Base-by-base conservation (phyloP, 2,113 vertebrate genomes). In the Hemibates koningsi region DNA sequence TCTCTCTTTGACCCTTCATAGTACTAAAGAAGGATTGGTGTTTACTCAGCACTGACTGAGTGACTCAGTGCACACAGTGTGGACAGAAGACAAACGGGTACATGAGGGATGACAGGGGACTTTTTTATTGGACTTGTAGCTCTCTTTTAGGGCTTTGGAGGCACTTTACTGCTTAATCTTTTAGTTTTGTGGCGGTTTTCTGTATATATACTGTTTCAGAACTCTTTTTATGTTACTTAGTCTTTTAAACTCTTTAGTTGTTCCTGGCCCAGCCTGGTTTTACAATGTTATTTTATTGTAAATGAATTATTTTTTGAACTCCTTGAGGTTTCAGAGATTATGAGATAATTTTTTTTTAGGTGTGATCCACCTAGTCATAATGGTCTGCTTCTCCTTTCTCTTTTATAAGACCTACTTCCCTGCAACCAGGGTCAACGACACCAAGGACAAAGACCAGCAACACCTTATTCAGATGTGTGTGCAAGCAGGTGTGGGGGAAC, bases 401-500 rank as follows among this genome's bases (percentile, higher is more conserved):
- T 12, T 36, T 66, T 66, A 66, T 66, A 66, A 7, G 32, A 36
- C 4, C n/a, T 43, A 41, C 0, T 21, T 68, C 63, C 36, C 19
- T 71, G 29, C 5, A 71, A 71, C 63, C 36, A 71, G 12, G 36
- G 63, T 43, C n/a, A 41, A 43, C 9, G 0, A 71, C 19, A 41
- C 3, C 66, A 14, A 14, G 66, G 36, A 14, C 36, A 71, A 71
- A 9, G 2, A 0, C 12, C 36, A 21, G 66, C 36, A 71, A 24
- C 61, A 36, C 59, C 29, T 63, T 34, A 34, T 63, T 61, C 63
- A 68, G 12, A 41, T 21, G 5, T 38, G 36, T 21, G 63, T 41
- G n/a, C n/a, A 41, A 71, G 36, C 7, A 0, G 63, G 2, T 1
- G n/a, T 41, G 12, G 36, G 0, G 63, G 36, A 41, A 41, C 34